Conservation (phyloP, 2,888 invertebrate species). For the Gastracanthus pulcherrimus region DNA sequence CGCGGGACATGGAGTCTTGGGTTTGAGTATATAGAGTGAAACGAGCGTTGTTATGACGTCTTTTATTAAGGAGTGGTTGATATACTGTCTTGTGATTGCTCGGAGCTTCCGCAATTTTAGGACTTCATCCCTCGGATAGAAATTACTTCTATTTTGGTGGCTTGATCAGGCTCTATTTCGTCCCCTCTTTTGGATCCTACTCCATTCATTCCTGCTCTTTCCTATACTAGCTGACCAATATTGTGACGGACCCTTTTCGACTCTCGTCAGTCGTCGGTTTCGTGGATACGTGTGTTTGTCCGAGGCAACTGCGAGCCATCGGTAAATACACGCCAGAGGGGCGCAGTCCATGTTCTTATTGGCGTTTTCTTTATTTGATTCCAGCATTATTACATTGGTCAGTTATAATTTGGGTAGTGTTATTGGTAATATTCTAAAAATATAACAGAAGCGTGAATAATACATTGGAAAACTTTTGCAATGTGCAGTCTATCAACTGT, state of each 20-base stretch:
- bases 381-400: neutral
- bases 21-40: too few species aligned
- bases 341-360: neutral
- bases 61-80: too few species aligned
- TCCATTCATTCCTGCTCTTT: neutral
- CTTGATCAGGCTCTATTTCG: neutral
- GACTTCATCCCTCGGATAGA: neutral
- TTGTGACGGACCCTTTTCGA: constrained; percentile 10
- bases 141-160: neutral
- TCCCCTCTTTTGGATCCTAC: neutral
- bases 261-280: neutral
- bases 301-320: neutral
- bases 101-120: neutral
- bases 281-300: neutral
- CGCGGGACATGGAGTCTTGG: too few species aligned
- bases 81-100: too few species aligned
- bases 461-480: neutral
- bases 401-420: neutral
- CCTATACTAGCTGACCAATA: constrained; percentile 8
- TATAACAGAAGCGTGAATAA: neutral
- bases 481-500: neutral
- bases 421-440: too few species aligned
- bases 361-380: neutral
- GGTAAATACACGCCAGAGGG: neutral
- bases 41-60: too few species aligned